Evolutionary conservation across 2,888 invertebrate genomes (phyloP).

Genomic region (Ophion obscuratus): DNA sequence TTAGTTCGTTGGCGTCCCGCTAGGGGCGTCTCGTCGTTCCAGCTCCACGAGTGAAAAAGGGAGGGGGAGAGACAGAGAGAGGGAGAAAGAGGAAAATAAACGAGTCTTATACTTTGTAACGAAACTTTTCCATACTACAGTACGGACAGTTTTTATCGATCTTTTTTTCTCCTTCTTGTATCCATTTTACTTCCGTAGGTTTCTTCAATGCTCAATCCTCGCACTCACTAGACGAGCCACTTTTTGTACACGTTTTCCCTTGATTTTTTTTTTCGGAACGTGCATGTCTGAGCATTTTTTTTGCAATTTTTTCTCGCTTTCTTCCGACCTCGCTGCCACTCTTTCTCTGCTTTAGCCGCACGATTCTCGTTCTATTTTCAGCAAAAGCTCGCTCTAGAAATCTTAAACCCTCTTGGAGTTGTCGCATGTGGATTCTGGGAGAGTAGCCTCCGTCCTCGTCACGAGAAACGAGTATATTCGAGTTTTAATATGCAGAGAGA

Average conservation of each 20-base stretch:
- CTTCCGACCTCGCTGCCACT: slow-evolving; percentile 3
- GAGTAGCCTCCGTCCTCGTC: slow-evolving; percentile 53
- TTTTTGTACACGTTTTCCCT: slow-evolving; percentile 28
- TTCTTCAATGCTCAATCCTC: slow-evolving; percentile 22
- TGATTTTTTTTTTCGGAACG: slow-evolving; percentile 29
- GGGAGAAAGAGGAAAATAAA: slow-evolving; percentile 28
- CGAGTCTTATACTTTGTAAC: slow-evolving; percentile 44
- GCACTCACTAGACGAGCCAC: slow-evolving; percentile 14
- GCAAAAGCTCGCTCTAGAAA: slow-evolving; percentile 55
- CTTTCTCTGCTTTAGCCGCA: slow-evolving; percentile 12
- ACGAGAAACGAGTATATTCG: slow-evolving; percentile 58
- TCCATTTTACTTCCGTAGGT: slow-evolving; percentile 7
- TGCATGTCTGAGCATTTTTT: not conserved
- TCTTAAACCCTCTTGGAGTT: slow-evolving; percentile 57
- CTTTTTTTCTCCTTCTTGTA: not conserved
- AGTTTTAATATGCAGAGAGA: slow-evolving; percentile 64
- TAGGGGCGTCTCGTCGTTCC: slow-evolving; percentile 23
- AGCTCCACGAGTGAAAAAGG: not conserved
- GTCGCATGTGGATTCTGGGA: slow-evolving; percentile 61
- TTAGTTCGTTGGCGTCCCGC: slow-evolving; percentile 41
- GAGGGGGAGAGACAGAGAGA: not conserved
- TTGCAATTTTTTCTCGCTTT: not conserved
- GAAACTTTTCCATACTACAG: slow-evolving; percentile 50
- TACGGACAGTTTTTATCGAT: slow-evolving; percentile 8
- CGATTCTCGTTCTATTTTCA: slow-evolving; percentile 56